Evolutionary conservation across 2,888 invertebrate genomes (phyloP).

Genomic region (Cacoxenus indagator): DNA sequence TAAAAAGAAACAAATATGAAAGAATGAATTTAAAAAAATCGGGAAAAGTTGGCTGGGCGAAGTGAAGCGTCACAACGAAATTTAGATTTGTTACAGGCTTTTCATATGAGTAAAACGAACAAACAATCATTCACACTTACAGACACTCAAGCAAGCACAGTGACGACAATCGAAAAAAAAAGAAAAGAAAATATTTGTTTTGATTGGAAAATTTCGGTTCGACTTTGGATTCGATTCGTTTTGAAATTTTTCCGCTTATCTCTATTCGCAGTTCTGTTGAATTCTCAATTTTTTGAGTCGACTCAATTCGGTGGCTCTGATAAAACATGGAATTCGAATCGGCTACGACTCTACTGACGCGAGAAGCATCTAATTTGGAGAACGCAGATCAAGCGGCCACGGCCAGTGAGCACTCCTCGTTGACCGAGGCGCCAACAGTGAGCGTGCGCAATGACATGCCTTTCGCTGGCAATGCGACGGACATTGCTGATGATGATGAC

Average conservation of each 20-base stretch:
- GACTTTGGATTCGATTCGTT: not conserved
- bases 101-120: not conserved
- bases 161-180: too few species aligned
- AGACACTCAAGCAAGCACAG: too few species aligned
- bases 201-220: not conserved
- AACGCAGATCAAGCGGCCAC: constrained; percentile 44
- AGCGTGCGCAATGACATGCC: constrained; percentile 14
- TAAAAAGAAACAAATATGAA: not conserved
- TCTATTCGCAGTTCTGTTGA: not conserved
- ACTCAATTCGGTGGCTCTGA: not conserved
- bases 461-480: constrained; percentile 23
- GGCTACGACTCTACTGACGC: constrained; percentile 42
- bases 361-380: constrained; percentile 35
- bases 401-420: constrained; percentile 45
- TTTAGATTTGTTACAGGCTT: not conserved
- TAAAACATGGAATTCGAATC: constrained; percentile 34
- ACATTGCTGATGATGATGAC: constrained; percentile 58
- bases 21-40: too few species aligned
- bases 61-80: not conserved
- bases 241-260: not conserved
- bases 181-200: too few species aligned
- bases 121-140: not conserved
- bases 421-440: constrained; percentile 25
- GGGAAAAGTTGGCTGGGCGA: not conserved
- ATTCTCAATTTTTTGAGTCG: not conserved